Percentiles rank a stretch among this genome's conserved stretches.
These are phyloP conservation scores for Philereme transversata DNA, from an alignment of 2,888 invertebrate species.

Conservation along the genomic window DNA sequence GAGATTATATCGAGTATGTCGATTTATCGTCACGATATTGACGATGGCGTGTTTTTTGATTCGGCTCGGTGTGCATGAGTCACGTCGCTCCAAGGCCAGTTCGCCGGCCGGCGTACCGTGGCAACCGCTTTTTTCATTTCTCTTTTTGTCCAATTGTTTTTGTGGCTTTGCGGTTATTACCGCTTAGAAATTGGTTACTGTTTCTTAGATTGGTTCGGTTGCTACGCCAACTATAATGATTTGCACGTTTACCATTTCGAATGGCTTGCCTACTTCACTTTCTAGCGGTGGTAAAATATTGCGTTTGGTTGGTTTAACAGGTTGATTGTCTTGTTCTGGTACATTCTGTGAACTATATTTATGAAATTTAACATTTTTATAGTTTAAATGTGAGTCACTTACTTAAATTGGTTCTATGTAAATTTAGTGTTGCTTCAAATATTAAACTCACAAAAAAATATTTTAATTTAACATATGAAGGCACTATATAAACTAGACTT, in stretches of 20 bases:
- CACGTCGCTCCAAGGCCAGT: constrained; percentile 68
- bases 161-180: constrained; percentile 53
- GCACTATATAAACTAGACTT: neutral
- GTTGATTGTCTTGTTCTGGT: constrained; percentile 16
- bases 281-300: constrained; percentile 29
- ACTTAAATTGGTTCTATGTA: no score
- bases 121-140: constrained; percentile 64
- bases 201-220: constrained; percentile 46
- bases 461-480: no score
- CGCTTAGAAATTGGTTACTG: constrained; percentile 50
- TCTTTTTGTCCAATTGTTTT: constrained; percentile 62
- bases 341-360: constrained; percentile 5
- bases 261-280: constrained; percentile 35
- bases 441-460: no score
- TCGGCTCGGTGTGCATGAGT: constrained; percentile 54
- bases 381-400: no score
- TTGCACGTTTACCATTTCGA: constrained; percentile 32
- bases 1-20: constrained; percentile 44
- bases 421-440: no score
- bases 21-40: constrained; percentile 50
- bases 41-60: constrained; percentile 51
- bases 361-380: neutral
- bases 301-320: constrained; percentile 25
- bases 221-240: constrained; percentile 36
- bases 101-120: constrained; percentile 73